phyloP scores from a whole-genome alignment of 1,140 invertebrate species.

The Holcopasites calliopsidis region DNA sequence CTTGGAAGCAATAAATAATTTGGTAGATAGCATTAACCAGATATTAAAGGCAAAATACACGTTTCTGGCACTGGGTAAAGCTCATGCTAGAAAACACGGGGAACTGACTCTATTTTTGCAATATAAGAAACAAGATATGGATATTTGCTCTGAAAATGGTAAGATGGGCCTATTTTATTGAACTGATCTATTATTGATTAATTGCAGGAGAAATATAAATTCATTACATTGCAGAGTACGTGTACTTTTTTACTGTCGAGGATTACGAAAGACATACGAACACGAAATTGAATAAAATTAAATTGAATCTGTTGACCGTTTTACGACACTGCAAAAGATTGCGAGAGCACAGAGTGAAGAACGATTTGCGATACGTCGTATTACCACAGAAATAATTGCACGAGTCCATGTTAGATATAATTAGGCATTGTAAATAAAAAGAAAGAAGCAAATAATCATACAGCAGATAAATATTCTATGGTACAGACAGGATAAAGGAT shows the following conservation, averaged over 20 bases:
- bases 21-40: slow-evolving; percentile 70
- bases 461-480: not conserved
- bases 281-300: slow-evolving; percentile 72
- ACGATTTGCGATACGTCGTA: slow-evolving; percentile 68
- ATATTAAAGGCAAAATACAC: slow-evolving; percentile 71
- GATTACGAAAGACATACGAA: slow-evolving; percentile 72
- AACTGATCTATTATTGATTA: slow-evolving; percentile 21
- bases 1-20: slow-evolving; percentile 64
- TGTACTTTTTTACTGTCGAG: slow-evolving; percentile 72
- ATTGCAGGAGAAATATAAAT: no score
- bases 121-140: slow-evolving; percentile 67
- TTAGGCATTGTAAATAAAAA: no score
- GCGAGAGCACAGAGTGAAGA: slow-evolving; percentile 66
- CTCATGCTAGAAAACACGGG: slow-evolving; percentile 71
- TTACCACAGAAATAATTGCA: slow-evolving; percentile 2
- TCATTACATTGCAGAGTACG: slow-evolving; percentile 62
- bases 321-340: slow-evolving; percentile 73
- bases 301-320: slow-evolving; percentile 72
- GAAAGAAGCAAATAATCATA: not conserved
- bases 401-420: not conserved
- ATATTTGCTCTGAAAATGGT: slow-evolving; percentile 59
- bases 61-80: slow-evolving; percentile 67
- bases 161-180: slow-evolving; percentile 18
- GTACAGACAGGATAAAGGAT: not conserved
- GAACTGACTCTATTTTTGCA: slow-evolving; percentile 71